A percentile compares a stretch with the other conserved stretches of the same genome.
These are phyloP conservation scores for Rutpela maculata DNA, from an alignment of 2,888 invertebrate genomes.

Conservation along the genomic window DNA sequence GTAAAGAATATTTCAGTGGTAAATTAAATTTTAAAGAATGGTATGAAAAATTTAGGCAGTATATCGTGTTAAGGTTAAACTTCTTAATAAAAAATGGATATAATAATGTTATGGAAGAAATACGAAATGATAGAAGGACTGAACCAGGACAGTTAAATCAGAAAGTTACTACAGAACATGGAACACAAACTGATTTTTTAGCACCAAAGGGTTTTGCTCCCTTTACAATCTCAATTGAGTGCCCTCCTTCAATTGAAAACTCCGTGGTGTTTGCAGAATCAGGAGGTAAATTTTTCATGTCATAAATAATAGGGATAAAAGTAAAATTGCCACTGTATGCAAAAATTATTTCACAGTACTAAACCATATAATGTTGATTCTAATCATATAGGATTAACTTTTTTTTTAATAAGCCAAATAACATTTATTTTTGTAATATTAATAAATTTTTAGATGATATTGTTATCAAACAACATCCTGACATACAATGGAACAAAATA, in stretches of 20 bases:
- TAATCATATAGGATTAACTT: no score
- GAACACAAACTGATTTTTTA: conserved; percentile 55
- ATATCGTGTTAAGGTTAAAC: conserved; percentile 56
- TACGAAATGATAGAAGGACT: conserved; percentile 32
- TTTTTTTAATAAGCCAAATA: no score
- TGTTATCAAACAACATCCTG: conserved; percentile 54
- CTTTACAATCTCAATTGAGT: conserved; percentile 55
- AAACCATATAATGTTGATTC: no score
- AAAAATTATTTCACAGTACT: no score
- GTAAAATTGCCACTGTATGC: no score
- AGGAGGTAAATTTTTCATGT: conserved; percentile 32
- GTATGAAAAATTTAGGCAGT: conserved; percentile 60
- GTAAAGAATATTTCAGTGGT: conserved; percentile 60
- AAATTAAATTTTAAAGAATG: conserved; percentile 58
- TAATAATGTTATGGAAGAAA: conserved; percentile 43
- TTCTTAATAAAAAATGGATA: conserved; percentile 55
- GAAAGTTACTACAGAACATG: conserved; percentile 26
- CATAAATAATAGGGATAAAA: no score
- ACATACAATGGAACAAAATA: conserved; percentile 49
- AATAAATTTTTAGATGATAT: conserved; percentile 53
- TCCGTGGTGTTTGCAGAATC: conserved; percentile 57
- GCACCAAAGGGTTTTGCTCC: conserved; percentile 55
- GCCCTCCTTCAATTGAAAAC: conserved; percentile 51
- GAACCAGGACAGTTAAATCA: neutral
- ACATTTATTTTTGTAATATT: neutral